Evolutionary conservation across 1,140 invertebrate genomes (phyloP), one percentile per base, ranked within the genome.

Genomic region (Cardiocondyla obscurior): DNA sequence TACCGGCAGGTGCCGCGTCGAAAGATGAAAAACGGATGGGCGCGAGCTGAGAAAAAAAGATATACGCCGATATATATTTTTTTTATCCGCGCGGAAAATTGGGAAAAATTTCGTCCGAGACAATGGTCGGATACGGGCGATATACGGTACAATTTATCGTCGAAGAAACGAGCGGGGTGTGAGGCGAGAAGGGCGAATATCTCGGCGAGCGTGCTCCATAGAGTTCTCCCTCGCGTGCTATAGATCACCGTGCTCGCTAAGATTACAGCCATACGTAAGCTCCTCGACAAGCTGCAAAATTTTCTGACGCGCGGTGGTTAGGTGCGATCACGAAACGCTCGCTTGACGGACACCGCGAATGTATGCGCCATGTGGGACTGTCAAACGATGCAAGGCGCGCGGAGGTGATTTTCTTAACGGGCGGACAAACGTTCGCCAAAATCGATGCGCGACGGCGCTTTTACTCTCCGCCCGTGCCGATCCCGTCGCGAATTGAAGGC

Each of bases 181-280:
- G 42, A 46, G 39, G 55, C 33, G 14, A 25, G 22, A 16, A 42
- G 65, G 28, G 10, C 62, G 33, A 33, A 49, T 28, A 44, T 65
- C 36, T 60, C 60, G 53, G 16, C 2, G 39, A 16, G 10, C 2
- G 39, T 14, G 10, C 51, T 51, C 58, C 28, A 46, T 39, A 49
- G 74, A 82, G 53, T 64, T 70, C 51, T 39, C 46, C 73, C 85
- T 14, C 6, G 60, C 25, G 73, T 39, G 28, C 30, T 12, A 46
- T 87, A 83, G 65, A 84, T 87, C 85, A 86, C 33, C 12, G 25
- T n/a, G 4, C 49, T n/a, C 33, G 4, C 44, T 5, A 65, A 86
- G 85, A 86, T 73, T 86, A 83, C 64, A 44, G 44, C 55, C 79
- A n/a, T 67, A 83, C 58, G 67, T 87, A 87, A 73, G 83, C 72